Evolutionary conservation across 2,888 invertebrate genomes (phyloP), one percentile per base, ranked within the genome.

Genomic region (Lithophane leautieri): DNA sequence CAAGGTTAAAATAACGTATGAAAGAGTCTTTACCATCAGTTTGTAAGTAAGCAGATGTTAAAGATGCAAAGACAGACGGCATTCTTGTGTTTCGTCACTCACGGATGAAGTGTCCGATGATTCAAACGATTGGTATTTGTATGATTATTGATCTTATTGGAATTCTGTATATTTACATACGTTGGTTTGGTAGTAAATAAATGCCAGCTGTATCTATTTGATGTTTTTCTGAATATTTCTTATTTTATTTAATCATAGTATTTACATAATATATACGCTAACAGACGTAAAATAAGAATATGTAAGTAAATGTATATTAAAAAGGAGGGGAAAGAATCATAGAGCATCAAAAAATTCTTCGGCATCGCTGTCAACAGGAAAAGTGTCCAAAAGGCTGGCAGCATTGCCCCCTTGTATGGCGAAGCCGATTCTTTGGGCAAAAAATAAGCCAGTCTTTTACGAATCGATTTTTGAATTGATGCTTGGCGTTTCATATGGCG

Each of bases 121-220:
- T 62, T 86, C 85, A 88, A 82, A 44, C 40, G 34, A 66, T 76
- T 56, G 86, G 77, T n/a, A 88, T 88, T 88, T 71, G 70, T 28
- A 61, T 85, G 75, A 77, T 77, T 73, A 67, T 70, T 65, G 50
- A 76, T 84, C 72, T 56, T 86, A 70, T 75, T 79, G 73, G 63
- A 60, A 74, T 83, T 73, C 66, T 72, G 71, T 70, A 69, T 83
- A 86, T 70, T 61, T 60, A 61, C 66, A 72, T 63, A 56, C 22
- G 3, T 34, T 70, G 14, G 16, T 28, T 61, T 58, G 22, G 40
- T 56, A 19, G 47, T 72, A 72, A 81, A 81, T 81, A 81, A 79
- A 73, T 67, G 42, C 12, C 52, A 42, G 34, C 22, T 65, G 50
- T 44, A 47, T 63, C 14, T 67, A 67, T 66, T 28, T 0, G 4